phyloP scores from a whole-genome alignment of 2,113 vertebrate genomes.

The Nothoprocta pentlandii region DNA sequence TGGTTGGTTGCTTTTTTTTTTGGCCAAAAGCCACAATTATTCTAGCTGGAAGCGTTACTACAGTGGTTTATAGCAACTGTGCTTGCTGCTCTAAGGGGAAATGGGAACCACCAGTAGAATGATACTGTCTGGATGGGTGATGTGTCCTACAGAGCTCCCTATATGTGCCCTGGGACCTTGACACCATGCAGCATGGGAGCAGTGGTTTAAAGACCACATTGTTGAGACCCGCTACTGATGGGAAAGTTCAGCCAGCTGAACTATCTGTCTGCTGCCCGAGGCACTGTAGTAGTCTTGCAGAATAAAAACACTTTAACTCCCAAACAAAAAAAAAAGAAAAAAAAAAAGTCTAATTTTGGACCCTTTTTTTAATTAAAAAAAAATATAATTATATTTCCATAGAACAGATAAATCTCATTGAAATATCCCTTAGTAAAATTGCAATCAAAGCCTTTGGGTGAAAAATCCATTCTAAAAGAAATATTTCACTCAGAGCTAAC shows the following conservation, averaged over 20 bases:
- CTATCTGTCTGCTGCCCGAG: neutral
- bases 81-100: neutral
- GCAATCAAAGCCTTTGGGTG: neutral
- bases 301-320: neutral
- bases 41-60: neutral
- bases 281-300: neutral
- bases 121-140: neutral
- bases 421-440: neutral
- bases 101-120: neutral
- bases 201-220: neutral
- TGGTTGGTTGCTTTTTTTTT: neutral
- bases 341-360: neutral
- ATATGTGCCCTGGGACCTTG: neutral
- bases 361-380: neutral
- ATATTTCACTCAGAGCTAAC: neutral
- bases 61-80: neutral
- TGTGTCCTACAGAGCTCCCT: neutral
- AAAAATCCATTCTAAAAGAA: neutral
- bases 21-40: neutral
- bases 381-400: neutral
- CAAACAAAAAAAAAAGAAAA: neutral
- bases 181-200: fast-evolving
- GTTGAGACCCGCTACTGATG: neutral
- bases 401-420: neutral
- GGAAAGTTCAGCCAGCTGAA: neutral